phyloP scores from a whole-genome alignment of 1,140 invertebrate species.

The Halictus rubicundus region DNA sequence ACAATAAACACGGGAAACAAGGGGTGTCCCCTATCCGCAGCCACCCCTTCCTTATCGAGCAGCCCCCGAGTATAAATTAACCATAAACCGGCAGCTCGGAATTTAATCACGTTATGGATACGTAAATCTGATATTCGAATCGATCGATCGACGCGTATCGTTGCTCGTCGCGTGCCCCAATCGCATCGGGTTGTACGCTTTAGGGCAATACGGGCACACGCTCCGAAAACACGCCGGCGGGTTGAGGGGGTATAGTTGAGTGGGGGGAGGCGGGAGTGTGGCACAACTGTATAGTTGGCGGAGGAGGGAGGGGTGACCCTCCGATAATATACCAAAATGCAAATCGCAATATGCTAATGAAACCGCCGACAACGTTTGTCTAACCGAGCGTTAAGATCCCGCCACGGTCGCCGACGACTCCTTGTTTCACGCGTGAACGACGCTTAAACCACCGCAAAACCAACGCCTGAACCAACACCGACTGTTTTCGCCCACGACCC shows the following conservation, averaged over 20 bases:
- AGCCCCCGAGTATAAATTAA: neutral
- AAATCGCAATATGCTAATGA: conserved; percentile 66
- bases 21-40: neutral
- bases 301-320: neutral
- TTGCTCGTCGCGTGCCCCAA: conserved; percentile 20
- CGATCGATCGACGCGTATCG: conserved; percentile 20
- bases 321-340: conserved; percentile 55
- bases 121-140: conserved; percentile 4
- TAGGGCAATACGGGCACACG: conserved; percentile 10
- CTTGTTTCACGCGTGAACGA: conserved; percentile 75
- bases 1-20: conserved; percentile 1
- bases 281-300: neutral
- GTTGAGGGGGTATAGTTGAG: no score
- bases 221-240: no score
- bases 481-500: conserved; percentile 55
- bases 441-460: conserved; percentile 69
- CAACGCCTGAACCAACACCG: conserved; percentile 74
- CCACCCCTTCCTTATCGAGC: neutral
- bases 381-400: conserved; percentile 66
- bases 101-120: conserved; percentile 6
- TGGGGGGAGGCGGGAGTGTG: no score
- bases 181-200: conserved; percentile 22
- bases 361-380: conserved; percentile 64
- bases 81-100: neutral
- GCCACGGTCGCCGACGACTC: conserved; percentile 57